Percentiles rank a stretch among this genome's conserved stretches.
phyloP scores from a whole-genome alignment of 2,113 vertebrate species.

The Turnix velox region DNA sequence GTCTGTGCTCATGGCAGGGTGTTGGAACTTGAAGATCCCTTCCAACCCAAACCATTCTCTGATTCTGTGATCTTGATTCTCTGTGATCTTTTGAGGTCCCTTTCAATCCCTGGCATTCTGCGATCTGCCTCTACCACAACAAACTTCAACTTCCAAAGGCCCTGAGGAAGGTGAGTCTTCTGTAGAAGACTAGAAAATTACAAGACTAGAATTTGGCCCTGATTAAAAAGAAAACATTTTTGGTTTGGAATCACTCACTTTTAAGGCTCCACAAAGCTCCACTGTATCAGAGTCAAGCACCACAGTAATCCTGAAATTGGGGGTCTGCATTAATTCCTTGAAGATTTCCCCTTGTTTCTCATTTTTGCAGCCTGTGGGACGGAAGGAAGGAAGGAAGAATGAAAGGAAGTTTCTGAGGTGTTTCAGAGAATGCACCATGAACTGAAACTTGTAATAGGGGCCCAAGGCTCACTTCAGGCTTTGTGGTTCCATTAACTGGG shows the following conservation, averaged over 20 bases:
- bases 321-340: conserved; percentile 84
- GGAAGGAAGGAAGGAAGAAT: not conserved
- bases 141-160: not conserved
- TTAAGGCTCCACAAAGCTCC: conserved; percentile 86
- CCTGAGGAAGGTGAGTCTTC: too few relatives aligned
- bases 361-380: conserved; percentile 76
- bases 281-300: conserved; percentile 80
- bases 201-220: not conserved
- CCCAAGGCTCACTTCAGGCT: not conserved
- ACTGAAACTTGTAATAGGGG: not conserved
- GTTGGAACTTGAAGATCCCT: too few relatives aligned
- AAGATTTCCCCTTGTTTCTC: conserved; percentile 74
- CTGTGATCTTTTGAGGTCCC: too few relatives aligned
- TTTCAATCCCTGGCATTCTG: too few relatives aligned
- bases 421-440: not conserved
- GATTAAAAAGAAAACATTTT: not conserved
- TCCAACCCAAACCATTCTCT: too few relatives aligned
- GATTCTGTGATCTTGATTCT: too few relatives aligned
- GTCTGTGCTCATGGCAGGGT: too few relatives aligned
- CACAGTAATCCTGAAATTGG: conserved; percentile 83
- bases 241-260: conserved; percentile 67
- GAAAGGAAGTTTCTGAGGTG: not conserved
- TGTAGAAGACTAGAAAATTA: too few relatives aligned
- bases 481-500: not conserved
- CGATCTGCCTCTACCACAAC: not conserved